Percentiles rank a stretch among this genome's conserved stretches.
These are phyloP conservation scores for Frankliniella fusca DNA, from an alignment of 2,888 invertebrate genomes.

Conservation along the genomic window DNA sequence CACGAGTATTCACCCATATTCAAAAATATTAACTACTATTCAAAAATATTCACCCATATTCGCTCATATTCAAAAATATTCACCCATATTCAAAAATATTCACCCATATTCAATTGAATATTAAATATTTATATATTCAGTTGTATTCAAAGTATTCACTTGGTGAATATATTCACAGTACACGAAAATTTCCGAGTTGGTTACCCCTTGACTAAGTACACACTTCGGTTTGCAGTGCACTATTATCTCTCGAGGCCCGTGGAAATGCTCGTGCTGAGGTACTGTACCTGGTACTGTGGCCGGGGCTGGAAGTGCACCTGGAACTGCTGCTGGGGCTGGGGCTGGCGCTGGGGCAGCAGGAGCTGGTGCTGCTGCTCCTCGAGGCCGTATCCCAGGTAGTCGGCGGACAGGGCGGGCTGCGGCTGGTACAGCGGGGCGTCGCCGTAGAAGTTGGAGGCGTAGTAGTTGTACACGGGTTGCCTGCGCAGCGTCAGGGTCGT, in stretches of 20 bases:
- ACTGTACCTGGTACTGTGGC: background rate
- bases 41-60: too few relatives aligned
- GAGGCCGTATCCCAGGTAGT: background rate
- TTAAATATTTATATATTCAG: too few relatives aligned
- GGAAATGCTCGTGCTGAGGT: background rate
- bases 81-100: too few relatives aligned
- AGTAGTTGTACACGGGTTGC: constrained; percentile 11
- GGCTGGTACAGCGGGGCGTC: constrained; percentile 8
- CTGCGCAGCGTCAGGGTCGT: background rate
- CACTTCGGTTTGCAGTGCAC: too few relatives aligned
- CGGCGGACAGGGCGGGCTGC: background rate
- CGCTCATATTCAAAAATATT: too few relatives aligned
- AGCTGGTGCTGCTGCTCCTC: constrained; percentile 18
- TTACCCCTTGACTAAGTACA: background rate
- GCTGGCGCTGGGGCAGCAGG: background rate
- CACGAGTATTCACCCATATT: too few relatives aligned
- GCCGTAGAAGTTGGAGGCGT: background rate
- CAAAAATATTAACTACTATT: too few relatives aligned
- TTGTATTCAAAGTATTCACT: too few relatives aligned
- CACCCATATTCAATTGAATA: too few relatives aligned
- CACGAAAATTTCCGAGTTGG: too few relatives aligned
- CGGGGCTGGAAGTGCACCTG: constrained; percentile 16
- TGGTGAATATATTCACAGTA: too few relatives aligned
- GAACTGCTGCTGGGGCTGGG: constrained; percentile 15
- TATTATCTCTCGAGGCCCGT: background rate